Conservation (phyloP, 2,113 vertebrate species). For the Ammodytes marinus region DNA sequence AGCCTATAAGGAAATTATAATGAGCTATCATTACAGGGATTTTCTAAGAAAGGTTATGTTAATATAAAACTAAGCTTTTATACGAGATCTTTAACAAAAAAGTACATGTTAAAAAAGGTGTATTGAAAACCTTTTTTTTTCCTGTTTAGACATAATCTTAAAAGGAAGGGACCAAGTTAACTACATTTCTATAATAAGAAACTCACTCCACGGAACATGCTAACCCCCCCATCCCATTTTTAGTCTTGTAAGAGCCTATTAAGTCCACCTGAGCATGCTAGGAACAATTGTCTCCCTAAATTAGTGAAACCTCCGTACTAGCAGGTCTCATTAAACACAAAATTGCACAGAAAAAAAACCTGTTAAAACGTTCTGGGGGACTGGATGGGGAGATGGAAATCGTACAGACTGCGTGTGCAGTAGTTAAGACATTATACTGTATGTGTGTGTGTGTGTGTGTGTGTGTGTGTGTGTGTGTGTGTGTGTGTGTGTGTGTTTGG, state of each 20-base stretch:
- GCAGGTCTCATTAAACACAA: conserved; percentile 77
- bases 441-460: neutral
- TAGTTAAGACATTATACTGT: conserved; percentile 10
- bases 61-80: neutral
- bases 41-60: neutral
- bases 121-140: neutral
- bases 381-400: conserved; percentile 48
- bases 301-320: conserved; percentile 66
- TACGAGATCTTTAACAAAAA: conserved; percentile 1
- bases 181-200: conserved; percentile 58
- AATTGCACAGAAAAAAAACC: conserved; percentile 72
- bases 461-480: neutral
- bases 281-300: conserved; percentile 75
- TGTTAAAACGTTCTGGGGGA: conserved; percentile 45
- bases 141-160: conserved; percentile 27
- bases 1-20: neutral
- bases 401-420: conserved; percentile 26
- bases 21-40: neutral
- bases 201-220: conserved; percentile 60
- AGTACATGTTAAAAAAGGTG: neutral
- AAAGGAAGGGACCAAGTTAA: conserved; percentile 16
- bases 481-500: conserved; percentile 17
- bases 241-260: conserved; percentile 61
- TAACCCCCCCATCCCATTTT: conserved; percentile 58
- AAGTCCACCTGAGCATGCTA: conserved; percentile 72